Evolutionary conservation across 1,140 invertebrate genomes (phyloP).

Genomic region (Saccostrea glomerata): DNA sequence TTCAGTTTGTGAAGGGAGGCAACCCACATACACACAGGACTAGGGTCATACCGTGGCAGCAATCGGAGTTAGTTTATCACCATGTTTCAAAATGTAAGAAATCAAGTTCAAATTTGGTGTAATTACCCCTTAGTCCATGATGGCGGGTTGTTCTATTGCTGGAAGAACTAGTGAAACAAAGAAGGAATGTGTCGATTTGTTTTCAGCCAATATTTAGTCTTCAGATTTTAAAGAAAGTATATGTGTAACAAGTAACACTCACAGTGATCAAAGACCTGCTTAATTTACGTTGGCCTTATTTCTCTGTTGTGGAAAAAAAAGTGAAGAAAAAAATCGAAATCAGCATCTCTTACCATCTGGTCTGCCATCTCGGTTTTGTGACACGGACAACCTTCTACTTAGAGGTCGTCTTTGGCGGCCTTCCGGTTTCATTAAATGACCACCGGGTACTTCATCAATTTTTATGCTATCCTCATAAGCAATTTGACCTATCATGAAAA

Average conservation of each 20-base stretch:
- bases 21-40: constrained; percentile 1
- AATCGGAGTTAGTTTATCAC: background rate
- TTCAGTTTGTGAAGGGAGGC: background rate
- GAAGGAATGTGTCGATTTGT: constrained; percentile 5
- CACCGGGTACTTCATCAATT: constrained; percentile 63
- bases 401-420: background rate
- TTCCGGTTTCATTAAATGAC: constrained; percentile 62
- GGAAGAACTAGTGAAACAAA: constrained; percentile 4
- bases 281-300: constrained; percentile 10
- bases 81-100: background rate
- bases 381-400: constrained; percentile 5
- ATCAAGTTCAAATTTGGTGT: background rate
- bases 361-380: constrained; percentile 1
- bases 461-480: constrained; percentile 61
- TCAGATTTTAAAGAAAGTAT: too few relatives aligned
- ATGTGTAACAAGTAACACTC: background rate
- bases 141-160: constrained; percentile 20
- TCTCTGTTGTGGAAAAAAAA: constrained; percentile 8
- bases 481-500: constrained; percentile 58
- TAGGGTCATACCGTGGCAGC: background rate
- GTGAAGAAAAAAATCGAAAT: constrained; percentile 25
- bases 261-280: background rate
- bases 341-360: background rate
- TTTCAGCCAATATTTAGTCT: background rate
- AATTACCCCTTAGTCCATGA: constrained; percentile 12